Evolutionary conservation across 2,888 invertebrate genomes (phyloP).

Genomic region (Brachylomia viminalis): DNA sequence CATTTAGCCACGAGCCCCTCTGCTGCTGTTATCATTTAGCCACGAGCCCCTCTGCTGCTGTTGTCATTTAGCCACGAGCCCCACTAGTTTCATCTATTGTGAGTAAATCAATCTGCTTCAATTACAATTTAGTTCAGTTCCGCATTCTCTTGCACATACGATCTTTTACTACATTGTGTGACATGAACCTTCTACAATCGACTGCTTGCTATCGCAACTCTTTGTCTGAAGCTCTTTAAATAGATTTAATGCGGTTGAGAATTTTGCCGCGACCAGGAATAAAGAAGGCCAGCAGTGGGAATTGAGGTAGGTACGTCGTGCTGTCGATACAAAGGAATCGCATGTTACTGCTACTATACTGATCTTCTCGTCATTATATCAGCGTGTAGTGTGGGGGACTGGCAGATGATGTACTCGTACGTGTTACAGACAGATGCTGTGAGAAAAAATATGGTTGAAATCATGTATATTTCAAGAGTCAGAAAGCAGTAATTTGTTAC

Average conservation of each 20-base stretch:
- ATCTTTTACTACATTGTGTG: background rate
- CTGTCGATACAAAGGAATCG: background rate
- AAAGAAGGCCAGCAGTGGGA: conserved; percentile 1
- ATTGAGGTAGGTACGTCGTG: background rate
- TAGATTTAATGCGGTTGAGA: conserved; percentile 54
- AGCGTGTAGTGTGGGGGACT: too few relatives aligned
- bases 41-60: too few relatives aligned
- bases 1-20: too few relatives aligned
- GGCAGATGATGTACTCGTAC: too few relatives aligned
- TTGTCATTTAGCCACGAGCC: too few relatives aligned
- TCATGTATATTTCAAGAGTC: background rate
- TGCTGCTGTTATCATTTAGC: too few relatives aligned
- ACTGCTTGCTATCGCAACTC: conserved; percentile 7
- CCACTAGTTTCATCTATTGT: background rate
- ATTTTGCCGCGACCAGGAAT: conserved; percentile 25
- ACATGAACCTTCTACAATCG: conserved; percentile 13
- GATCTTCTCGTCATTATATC: background rate
- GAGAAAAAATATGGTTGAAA: background rate
- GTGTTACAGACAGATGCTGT: too few relatives aligned
- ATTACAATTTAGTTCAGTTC: background rate
- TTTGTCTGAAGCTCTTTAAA: conserved; percentile 61
- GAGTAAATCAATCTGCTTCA: background rate
- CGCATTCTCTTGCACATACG: background rate
- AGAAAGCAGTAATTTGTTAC: background rate
- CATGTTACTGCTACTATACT: background rate